Evolutionary conservation across 2,797 vertebrate genomes (phyloP).

Genomic region (Acropternis orthonyx): DNA sequence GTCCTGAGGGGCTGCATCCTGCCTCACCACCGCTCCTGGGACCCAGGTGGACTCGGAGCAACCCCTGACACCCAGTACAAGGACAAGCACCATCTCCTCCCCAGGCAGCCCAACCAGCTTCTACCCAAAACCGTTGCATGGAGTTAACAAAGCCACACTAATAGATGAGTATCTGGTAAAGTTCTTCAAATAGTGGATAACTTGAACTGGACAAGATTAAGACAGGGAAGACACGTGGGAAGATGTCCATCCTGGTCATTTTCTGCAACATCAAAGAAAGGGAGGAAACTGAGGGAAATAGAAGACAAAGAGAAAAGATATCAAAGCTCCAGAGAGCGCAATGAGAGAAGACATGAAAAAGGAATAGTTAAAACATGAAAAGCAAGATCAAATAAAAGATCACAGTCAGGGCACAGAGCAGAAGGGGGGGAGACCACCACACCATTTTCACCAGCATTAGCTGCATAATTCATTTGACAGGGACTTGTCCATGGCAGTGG

Average conservation of each 20-base stretch:
- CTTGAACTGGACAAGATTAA: not conserved
- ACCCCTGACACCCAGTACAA: not conserved
- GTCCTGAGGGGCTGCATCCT: not conserved
- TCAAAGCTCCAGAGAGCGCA: not conserved
- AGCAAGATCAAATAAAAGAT: slow-evolving; percentile 42
- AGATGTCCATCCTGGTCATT: not conserved
- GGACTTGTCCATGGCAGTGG: not conserved
- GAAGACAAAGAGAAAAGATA: slow-evolving; percentile 6
- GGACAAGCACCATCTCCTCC: not conserved
- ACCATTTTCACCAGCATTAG: not conserved
- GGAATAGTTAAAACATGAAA: slow-evolving; percentile 24
- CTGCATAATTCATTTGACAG: not conserved
- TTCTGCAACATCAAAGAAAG: slow-evolving; percentile 3
- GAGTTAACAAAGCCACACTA: fast-evolving
- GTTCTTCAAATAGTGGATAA: not conserved
- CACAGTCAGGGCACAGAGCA: not conserved
- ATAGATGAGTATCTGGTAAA: not conserved
- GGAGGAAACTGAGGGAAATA: not conserved
- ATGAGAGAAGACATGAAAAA: not conserved
- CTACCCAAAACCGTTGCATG: not conserved
- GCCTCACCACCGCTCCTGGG: not conserved
- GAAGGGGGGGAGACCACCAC: not conserved
- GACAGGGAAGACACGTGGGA: not conserved
- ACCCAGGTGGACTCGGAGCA: not conserved
- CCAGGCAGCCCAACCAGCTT: not conserved